Conservation (phyloP, 2,797 vertebrate genomes). For the Chloroceryle amazona region DNA sequence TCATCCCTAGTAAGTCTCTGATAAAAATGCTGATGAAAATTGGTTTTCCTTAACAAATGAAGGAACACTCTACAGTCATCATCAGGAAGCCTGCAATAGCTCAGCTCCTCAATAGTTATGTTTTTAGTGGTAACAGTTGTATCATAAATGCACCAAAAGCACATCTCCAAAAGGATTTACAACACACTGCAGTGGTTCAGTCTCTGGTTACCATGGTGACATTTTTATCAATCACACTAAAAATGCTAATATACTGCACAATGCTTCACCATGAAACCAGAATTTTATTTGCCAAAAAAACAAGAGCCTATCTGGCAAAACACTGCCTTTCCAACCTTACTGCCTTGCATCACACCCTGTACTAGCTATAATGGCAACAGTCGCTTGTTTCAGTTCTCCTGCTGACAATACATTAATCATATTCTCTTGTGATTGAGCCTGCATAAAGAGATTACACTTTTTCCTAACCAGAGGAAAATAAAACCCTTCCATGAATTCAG, state of each 20-base stretch:
- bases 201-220: not conserved
- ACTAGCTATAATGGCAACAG: not conserved
- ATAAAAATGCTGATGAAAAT: not conserved
- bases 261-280: not conserved
- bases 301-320: not conserved
- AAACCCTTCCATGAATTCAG: not conserved
- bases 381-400: not conserved
- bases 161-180: not conserved
- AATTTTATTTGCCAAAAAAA: not conserved
- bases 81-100: not conserved
- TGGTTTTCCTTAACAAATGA: not conserved
- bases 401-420: not conserved
- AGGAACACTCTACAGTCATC: not conserved
- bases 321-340: not conserved
- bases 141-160: not conserved
- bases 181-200: not conserved
- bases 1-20: not conserved
- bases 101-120: not conserved
- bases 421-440: not conserved
- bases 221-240: not conserved
- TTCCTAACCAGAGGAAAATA: not conserved
- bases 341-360: not conserved
- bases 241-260: not conserved
- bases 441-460: not conserved
- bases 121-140: not conserved